Evolutionary conservation across 64 coral and sea anemone species (phyloP), one percentile per base, ranked within the genome.

Genomic region (Orbicella faveolata): DNA sequence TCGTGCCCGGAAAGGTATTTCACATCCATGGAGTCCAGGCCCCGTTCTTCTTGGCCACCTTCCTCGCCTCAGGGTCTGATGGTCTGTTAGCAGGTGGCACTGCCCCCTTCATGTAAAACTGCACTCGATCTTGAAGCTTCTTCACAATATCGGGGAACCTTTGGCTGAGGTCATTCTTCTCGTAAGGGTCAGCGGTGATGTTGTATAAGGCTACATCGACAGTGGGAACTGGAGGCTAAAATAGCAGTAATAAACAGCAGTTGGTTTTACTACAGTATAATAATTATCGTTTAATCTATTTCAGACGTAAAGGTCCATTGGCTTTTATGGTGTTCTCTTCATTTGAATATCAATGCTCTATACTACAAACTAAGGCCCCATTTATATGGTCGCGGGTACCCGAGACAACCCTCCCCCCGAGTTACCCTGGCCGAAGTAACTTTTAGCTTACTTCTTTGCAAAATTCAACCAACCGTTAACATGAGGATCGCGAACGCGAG

Each of bases 121-220:
- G 26, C 62, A 92, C 75, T 20, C 90, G 83, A 13, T 80, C 75
- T 70, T 92, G 83, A 18, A 92, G 63, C n/a, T 80, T 54, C 53
- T 87, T 36, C 21, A 92, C 75, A 8, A 87, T 75, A 35, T 88
- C 90, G 16, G 90, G 83, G 75, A 75, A 81, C 23, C 69, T 79
- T 21, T 87, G 65, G 63, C 86, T 87, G 37, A 92, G 54, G 39
- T 92, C 84, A 55, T 92, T 15, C 63, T 79, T 87, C 66, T 92
- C 90, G 20, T 92, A 87, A n/a, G 84, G 90, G 63, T 92, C 90
- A 87, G 90, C 83, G 63, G 84, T 92, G n/a, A 92, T 67, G 20
- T 92, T 92, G 73, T 87, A 92, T 1, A 92, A 48, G 9, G 83
- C 90, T 19, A 92, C 62, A 19, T 77, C 33, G 1, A 92, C 44